These are phyloP conservation scores for Spodoptera litura DNA, from an alignment of 1,140 invertebrate species.

Conservation along the genomic window DNA sequence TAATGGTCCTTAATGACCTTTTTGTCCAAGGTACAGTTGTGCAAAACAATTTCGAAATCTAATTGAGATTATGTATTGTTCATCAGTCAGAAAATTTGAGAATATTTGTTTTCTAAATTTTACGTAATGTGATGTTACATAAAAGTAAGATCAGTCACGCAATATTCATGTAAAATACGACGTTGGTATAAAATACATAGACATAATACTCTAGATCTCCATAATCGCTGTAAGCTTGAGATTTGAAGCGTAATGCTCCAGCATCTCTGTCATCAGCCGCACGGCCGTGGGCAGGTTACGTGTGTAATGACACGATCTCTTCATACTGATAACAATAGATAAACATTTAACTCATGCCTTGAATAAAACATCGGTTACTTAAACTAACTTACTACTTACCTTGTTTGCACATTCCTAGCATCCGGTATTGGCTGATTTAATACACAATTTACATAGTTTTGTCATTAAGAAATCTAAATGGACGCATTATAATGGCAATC, in stretches of 20 bases:
- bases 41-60: too few relatives aligned
- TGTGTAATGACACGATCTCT: slow-evolving; percentile 76
- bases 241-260: slow-evolving; percentile 53
- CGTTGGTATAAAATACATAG: too few relatives aligned
- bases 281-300: slow-evolving; percentile 68
- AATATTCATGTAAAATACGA: too few relatives aligned
- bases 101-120: too few relatives aligned
- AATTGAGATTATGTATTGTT: too few relatives aligned
- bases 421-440: slow-evolving; percentile 33
- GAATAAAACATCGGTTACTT: slow-evolving; percentile 54
- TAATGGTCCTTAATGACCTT: too few relatives aligned
- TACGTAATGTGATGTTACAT: too few relatives aligned
- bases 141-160: too few relatives aligned
- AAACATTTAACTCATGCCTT: slow-evolving; percentile 68
- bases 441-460: slow-evolving; percentile 28
- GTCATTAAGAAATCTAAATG: slow-evolving; percentile 31
- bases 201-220: too few relatives aligned
- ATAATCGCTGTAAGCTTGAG: slow-evolving; percentile 35
- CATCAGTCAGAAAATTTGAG: too few relatives aligned
- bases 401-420: slow-evolving; percentile 33
- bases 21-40: too few relatives aligned
- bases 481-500: slow-evolving; percentile 13
- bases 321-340: slow-evolving; percentile 72
- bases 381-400: slow-evolving; percentile 23
- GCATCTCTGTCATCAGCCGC: slow-evolving; percentile 68